phyloP scores from a whole-genome alignment of 2,797 vertebrate species.

The Tenualosa thibaudeaui region DNA sequence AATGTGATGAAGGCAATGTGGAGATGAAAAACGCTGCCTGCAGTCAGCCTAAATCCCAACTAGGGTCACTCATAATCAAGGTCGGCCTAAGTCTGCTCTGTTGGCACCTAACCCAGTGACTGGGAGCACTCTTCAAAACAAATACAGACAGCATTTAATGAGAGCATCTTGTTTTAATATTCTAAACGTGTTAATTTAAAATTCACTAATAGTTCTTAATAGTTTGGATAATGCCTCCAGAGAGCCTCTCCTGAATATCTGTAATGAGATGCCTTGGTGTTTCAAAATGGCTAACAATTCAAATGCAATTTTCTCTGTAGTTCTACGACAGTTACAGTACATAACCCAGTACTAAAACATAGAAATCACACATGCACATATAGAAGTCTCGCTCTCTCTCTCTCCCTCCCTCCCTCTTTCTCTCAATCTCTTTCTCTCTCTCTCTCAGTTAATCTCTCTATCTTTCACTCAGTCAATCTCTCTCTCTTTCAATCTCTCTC shows the following conservation, averaged over 20 bases:
- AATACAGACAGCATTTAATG: neutral
- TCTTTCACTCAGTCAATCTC: too few relatives aligned
- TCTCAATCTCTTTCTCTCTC: too few relatives aligned
- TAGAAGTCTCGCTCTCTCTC: neutral
- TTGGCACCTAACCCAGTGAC: neutral
- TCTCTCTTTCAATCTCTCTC: too few relatives aligned
- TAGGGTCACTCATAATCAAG: neutral
- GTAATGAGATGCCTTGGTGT: neutral
- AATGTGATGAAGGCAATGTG: neutral
- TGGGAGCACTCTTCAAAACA: neutral
- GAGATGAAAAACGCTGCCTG: neutral
- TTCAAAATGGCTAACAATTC: too few relatives aligned
- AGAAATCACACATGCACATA: constrained; percentile 2
- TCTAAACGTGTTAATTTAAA: neutral
- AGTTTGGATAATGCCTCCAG: neutral
- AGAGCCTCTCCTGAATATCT: neutral
- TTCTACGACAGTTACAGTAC: neutral
- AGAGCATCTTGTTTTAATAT: neutral
- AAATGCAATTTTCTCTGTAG: too few relatives aligned
- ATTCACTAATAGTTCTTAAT: neutral
- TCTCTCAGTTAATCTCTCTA: too few relatives aligned
- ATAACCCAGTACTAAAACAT: neutral
- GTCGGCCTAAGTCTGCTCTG: neutral
- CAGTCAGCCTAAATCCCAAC: neutral
- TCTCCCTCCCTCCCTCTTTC: neutral